phyloP scores from a whole-genome alignment of 1,140 invertebrate genomes.

The Temnothorax longispinosus region DNA sequence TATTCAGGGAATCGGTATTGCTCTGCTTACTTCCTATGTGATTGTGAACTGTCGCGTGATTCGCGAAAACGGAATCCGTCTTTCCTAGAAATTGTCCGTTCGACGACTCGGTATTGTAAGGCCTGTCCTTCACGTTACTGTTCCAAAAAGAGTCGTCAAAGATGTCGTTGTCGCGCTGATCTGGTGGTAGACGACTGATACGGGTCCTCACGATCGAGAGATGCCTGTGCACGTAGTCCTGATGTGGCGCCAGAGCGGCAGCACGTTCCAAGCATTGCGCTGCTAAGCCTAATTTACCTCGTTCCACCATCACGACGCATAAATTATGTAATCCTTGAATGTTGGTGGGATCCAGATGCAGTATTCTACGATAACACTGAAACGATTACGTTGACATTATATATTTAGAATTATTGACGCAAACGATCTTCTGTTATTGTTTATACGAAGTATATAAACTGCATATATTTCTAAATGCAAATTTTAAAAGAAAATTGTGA shows the following conservation, averaged over 20 bases:
- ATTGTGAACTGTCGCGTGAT: constrained; percentile 78
- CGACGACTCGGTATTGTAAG: constrained; percentile 52
- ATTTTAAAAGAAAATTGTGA: constrained; percentile 4
- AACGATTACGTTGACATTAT: constrained; percentile 68
- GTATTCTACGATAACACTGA: constrained; percentile 95
- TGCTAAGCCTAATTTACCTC: constrained; percentile 93
- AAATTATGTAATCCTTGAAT: constrained; percentile 98
- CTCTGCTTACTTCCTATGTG: constrained; percentile 74
- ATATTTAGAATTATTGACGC: background rate
- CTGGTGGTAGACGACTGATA: constrained; percentile 83
- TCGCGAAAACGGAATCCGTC: constrained; percentile 77
- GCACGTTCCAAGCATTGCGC: constrained; percentile 94
- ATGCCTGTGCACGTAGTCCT: constrained; percentile 96
- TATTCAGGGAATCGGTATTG: constrained; percentile 71
- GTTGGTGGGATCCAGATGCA: constrained; percentile 95
- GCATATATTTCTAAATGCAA: background rate
- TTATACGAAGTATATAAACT: background rate
- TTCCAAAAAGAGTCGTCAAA: constrained; percentile 82
- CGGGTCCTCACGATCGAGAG: constrained; percentile 93
- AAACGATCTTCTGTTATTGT: background rate
- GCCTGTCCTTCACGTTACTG: constrained; percentile 52
- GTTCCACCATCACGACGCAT: constrained; percentile 97
- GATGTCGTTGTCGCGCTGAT: constrained; percentile 80
- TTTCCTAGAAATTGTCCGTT: constrained; percentile 77
- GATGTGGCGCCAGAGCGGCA: constrained; percentile 92